Percentiles rank a stretch among this genome's conserved stretches.
Conservation (phyloP, 2,797 vertebrate genomes). For the Schizothorax lantsangensis region DNA sequence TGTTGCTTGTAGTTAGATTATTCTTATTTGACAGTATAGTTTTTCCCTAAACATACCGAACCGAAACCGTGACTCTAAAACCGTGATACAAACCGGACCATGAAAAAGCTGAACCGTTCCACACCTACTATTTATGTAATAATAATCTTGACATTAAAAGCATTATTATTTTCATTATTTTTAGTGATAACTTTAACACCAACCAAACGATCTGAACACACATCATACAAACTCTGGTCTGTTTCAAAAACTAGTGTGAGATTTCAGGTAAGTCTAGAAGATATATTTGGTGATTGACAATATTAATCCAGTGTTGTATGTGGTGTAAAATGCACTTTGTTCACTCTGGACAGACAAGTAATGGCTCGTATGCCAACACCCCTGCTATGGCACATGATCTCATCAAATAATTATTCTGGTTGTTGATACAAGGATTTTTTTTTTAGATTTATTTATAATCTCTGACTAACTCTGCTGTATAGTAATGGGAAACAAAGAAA, state of each 20-base stretch:
- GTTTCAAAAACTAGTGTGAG: not conserved
- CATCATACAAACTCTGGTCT: not conserved
- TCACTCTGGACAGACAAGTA: slow-evolving; percentile 43
- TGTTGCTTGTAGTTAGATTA: no score
- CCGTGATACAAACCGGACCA: no score
- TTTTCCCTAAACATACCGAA: no score
- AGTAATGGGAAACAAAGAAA: not conserved
- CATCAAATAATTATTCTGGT: slow-evolving; percentile 44
- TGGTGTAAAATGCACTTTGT: slow-evolving; percentile 15
- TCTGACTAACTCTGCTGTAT: not conserved
- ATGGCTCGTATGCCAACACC: slow-evolving; percentile 43
- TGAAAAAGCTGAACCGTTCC: no score
- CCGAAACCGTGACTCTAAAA: no score
- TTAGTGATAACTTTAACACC: not conserved
- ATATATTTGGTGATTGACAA: not conserved
- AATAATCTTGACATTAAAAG: not conserved
- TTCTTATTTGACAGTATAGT: no score
- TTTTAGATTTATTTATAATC: slow-evolving; percentile 17
- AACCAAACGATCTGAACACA: not conserved
- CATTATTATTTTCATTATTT: not conserved
- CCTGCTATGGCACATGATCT: slow-evolving; percentile 37
- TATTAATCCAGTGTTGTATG: not conserved
- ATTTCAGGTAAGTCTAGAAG: not conserved
- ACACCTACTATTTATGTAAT: not conserved
- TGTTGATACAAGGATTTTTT: slow-evolving; percentile 17